Evolutionary conservation across 2,888 invertebrate species (phyloP).

Genomic region (Globia sparganii): DNA sequence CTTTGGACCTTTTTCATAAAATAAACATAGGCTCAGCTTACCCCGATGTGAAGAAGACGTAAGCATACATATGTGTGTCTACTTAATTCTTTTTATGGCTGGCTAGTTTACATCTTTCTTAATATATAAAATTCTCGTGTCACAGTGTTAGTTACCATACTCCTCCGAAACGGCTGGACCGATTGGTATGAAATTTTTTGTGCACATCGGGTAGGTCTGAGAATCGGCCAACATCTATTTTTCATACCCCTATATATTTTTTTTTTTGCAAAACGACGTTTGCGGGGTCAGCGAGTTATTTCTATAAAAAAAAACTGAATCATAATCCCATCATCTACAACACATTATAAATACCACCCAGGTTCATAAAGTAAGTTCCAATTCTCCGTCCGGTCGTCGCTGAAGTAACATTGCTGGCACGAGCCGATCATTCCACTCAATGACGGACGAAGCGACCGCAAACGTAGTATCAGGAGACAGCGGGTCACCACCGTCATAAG

Average conservation of each 20-base stretch:
- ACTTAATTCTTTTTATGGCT: not conserved
- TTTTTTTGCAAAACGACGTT: too few species aligned
- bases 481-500: not conserved
- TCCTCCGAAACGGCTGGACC: too few species aligned
- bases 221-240: too few species aligned
- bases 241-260: too few species aligned
- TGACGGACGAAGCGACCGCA: slow-evolving; percentile 24
- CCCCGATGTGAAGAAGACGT: too few species aligned
- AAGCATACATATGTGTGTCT: too few species aligned
- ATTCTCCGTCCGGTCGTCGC: not conserved
- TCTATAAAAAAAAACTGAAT: not conserved
- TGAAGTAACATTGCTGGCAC: slow-evolving; percentile 1
- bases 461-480: slow-evolving; percentile 11
- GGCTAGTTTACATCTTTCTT: not conserved
- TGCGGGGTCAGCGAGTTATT: too few species aligned
- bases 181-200: too few species aligned
- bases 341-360: not conserved
- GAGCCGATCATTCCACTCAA: slow-evolving; percentile 23
- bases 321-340: not conserved
- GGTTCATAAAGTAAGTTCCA: not conserved
- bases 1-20: not conserved
- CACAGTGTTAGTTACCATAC: too few species aligned
- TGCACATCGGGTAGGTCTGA: too few species aligned
- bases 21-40: not conserved
- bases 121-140: too few species aligned